Percentiles rank a stretch among this genome's conserved stretches.
Evolutionary conservation across 2,113 vertebrate genomes (phyloP).

Genomic region (Macroglossus sobrinus): DNA sequence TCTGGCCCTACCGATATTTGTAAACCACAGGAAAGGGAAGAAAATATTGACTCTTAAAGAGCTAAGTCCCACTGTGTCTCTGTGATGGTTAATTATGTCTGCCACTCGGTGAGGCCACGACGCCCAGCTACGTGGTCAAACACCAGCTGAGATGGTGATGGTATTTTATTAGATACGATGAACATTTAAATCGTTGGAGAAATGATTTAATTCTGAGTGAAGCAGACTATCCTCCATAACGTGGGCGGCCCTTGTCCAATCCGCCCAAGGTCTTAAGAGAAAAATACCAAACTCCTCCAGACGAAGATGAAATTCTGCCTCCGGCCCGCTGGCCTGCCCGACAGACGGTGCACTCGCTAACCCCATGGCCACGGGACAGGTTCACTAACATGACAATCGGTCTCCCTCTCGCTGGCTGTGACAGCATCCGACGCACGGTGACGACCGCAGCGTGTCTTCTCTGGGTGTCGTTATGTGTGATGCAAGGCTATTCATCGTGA

Average conservation of each 20-base stretch:
- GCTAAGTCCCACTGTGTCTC: too few relatives aligned
- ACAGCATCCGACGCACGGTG: background rate
- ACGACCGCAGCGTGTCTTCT: background rate
- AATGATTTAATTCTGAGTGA: background rate
- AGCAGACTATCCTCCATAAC: background rate
- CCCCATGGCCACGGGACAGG: too few relatives aligned
- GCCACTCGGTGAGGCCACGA: background rate
- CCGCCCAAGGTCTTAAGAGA: background rate
- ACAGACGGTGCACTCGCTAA: too few relatives aligned
- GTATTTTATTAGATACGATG: background rate
- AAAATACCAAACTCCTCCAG: too few relatives aligned
- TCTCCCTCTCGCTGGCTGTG: background rate
- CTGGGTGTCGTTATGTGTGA: background rate
- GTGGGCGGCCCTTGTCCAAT: background rate
- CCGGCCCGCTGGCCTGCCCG: background rate
- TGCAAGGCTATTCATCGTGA: too few relatives aligned
- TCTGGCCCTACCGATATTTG: background rate
- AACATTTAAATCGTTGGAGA: background rate
- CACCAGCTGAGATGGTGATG: fast-evolving
- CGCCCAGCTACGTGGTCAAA: background rate
- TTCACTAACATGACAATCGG: background rate
- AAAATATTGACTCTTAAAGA: background rate
- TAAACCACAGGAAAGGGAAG: background rate
- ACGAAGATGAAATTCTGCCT: background rate
- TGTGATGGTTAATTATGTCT: too few relatives aligned